A percentile compares a stretch with the other conserved stretches of the same genome.
Conservation (phyloP, 2,113 vertebrate genomes). For the Bubo bubo region DNA sequence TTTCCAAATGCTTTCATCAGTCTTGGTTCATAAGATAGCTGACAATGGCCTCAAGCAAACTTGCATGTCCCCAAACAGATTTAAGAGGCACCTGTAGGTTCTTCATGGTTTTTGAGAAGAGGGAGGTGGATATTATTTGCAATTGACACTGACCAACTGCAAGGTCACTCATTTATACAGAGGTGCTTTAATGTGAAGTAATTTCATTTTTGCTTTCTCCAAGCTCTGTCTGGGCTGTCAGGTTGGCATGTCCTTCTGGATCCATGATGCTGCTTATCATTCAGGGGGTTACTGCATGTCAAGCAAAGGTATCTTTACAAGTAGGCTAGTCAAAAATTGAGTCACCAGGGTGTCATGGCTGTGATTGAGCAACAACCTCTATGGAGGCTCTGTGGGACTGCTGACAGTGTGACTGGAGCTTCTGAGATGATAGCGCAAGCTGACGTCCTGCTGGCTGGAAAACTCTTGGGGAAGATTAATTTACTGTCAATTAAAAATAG, state of each 20-base stretch:
- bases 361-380: not conserved
- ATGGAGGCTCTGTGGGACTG: not conserved
- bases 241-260: not conserved
- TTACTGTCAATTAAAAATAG: not conserved
- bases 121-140: not conserved
- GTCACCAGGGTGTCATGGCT: not conserved
- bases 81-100: not conserved
- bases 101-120: not conserved
- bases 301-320: not conserved
- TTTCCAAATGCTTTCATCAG: not conserved
- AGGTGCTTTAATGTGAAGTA: not conserved
- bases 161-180: not conserved
- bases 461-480: not conserved
- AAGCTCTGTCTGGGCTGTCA: not conserved
- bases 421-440: not conserved
- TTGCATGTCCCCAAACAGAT: not conserved
- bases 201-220: not conserved
- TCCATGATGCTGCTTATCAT: not conserved
- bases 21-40: not conserved
- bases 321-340: not conserved
- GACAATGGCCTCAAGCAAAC: not conserved
- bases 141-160: not conserved
- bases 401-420: not conserved
- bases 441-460: not conserved
- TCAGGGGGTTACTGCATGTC: not conserved